Base-by-base conservation (phyloP, 2,888 invertebrate species). In the Netelia fuscicornis region DNA sequence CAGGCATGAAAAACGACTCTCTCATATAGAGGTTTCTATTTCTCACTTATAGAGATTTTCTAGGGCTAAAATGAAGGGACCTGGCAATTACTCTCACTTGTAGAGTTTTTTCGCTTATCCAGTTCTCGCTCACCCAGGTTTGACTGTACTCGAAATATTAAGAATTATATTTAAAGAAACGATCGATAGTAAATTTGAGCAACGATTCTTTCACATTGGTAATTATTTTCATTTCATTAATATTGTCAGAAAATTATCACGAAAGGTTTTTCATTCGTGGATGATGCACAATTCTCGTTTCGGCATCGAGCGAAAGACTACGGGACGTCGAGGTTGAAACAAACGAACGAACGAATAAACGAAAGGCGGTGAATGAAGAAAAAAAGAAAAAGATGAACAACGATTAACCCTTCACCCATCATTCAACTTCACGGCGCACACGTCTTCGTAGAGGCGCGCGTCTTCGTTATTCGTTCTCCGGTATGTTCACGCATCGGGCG, bases 401-500 rank as follows among this genome's bases (percentile, higher is more conserved):
- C 84, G 86, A 87, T 87, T 87, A 87, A 86, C 81, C 83, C 84
- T 83, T 87, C 83, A 86, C 83, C 81, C 83, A 85, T 86, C 86
- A 84, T 79, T 84, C 86, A 84, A 79, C 71, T 84, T 84, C 81
- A 54, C 81, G 71, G 77, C 78, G 78, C n/a, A 74, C 20, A 52
- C 44, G 74, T 83, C 54, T 72, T 79, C 67, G 74, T 79, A 71
- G 70, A 70, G 37, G 37, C 37, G 48, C 77, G 60, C 77, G 74
- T 80, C 76, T 86, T 84, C 78, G 81, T 84, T 84, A 84, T 84
- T 81, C 84, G 65, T 79, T 81, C 84, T 75, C 68, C 56, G 20
- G 58, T 44, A n/a, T 68, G 75, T 77, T 67, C 67, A 68, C 75
- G 58, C 75, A 62, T 74, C 37, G 58, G 77, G 74, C 60, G 54